Conservation (phyloP, 2,797 vertebrate species). For the Babyrousa celebensis region DNA sequence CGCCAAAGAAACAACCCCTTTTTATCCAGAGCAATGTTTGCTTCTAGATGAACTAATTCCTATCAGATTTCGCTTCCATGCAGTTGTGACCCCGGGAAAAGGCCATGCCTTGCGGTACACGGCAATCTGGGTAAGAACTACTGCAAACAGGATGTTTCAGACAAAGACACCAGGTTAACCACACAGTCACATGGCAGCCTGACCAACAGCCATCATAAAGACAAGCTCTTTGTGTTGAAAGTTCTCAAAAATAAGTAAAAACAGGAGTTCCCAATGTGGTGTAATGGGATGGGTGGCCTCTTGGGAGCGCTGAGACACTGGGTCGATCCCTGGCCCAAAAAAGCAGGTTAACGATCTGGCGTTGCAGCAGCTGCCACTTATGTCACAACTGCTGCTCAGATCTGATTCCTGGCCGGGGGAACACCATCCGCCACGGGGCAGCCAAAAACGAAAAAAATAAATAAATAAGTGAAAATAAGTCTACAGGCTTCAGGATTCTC, state of each 20-base stretch:
- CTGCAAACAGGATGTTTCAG: neutral
- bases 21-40: neutral
- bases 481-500: conserved; percentile 8
- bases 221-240: conserved; percentile 12
- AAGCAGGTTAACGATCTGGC: too few species aligned
- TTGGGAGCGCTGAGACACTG: too few species aligned
- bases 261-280: neutral
- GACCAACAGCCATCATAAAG: neutral
- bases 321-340: too few species aligned
- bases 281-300: too few species aligned
- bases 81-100: neutral
- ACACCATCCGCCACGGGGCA: too few species aligned
- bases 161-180: conserved; percentile 19
- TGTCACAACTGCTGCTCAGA: too few species aligned
- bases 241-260: conserved; percentile 59
- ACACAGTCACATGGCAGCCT: neutral
- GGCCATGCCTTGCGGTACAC: neutral
- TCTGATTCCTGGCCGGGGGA: too few species aligned
- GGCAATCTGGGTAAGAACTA: conserved; percentile 14
- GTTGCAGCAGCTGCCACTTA: too few species aligned
- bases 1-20: neutral
- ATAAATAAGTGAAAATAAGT: conserved; percentile 1
- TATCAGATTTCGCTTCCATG: conserved; percentile 9
- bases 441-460: too few species aligned
- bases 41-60: conserved; percentile 52